Conservation (phyloP, 53 echinoderm and acorn worm species). For the Antedon mediterranea region DNA sequence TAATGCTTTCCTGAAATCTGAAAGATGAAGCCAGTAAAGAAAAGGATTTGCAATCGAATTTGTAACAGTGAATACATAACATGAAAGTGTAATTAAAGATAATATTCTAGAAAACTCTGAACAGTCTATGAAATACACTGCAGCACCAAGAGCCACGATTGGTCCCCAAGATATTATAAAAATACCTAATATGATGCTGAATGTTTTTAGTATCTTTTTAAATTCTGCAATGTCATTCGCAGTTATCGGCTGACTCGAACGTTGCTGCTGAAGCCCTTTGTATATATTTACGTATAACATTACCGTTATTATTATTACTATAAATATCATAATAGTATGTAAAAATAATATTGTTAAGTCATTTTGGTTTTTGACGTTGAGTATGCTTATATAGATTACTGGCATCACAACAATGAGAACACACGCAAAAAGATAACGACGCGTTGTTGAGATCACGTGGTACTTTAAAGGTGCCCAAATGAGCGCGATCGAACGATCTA, state of each 20-base stretch:
- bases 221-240: neutral
- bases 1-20: neutral
- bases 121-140: neutral
- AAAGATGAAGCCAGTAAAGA: neutral
- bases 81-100: neutral
- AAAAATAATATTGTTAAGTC: neutral
- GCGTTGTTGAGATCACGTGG: neutral
- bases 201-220: neutral
- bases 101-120: neutral
- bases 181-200: neutral
- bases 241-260: neutral
- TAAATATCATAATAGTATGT: neutral
- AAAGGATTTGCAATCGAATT: neutral
- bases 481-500: neutral
- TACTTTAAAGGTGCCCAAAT: neutral
- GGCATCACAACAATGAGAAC: neutral
- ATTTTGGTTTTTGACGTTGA: neutral
- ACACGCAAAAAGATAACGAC: neutral
- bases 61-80: neutral
- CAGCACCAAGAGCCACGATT: neutral
- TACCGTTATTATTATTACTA: neutral
- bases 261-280: neutral
- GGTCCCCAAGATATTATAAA: neutral
- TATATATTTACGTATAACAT: neutral
- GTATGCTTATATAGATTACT: neutral